Evolutionary conservation across 2,113 vertebrate genomes (phyloP).

Genomic region (Clarias macrocephalus): DNA sequence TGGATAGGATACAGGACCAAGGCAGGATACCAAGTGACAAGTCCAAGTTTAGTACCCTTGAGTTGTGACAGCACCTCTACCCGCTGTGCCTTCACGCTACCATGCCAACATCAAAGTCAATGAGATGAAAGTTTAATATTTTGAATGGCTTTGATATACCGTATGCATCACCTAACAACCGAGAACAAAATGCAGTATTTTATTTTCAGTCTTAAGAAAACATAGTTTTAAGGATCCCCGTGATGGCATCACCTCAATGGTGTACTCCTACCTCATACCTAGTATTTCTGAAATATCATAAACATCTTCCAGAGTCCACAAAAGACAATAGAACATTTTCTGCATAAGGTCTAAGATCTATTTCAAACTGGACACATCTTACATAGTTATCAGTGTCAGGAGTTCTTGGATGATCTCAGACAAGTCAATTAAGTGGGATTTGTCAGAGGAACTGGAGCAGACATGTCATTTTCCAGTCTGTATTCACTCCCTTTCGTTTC

Average conservation of each 20-base stretch:
- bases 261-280: background rate
- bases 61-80: background rate
- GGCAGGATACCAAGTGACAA: background rate
- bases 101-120: background rate
- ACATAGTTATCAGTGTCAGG: slow-evolving; percentile 52
- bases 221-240: background rate
- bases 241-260: background rate
- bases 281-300: background rate
- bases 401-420: slow-evolving; percentile 50
- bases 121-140: background rate
- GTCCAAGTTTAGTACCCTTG: background rate
- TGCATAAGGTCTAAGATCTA: background rate
- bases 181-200: background rate
- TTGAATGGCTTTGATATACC: background rate
- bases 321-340: background rate
- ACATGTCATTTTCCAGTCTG: background rate
- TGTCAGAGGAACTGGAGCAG: slow-evolving; percentile 21
- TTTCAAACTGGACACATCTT: background rate
- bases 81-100: background rate
- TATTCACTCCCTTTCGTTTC: background rate
- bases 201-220: background rate
- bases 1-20: background rate
- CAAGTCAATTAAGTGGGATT: slow-evolving; percentile 56
- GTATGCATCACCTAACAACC: background rate
- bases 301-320: background rate